A percentile compares a stretch with the other conserved stretches of the same genome.
These are phyloP conservation scores for Lumbricus terrestris DNA, from an alignment of 2,888 invertebrate species.

Conservation along the genomic window DNA sequence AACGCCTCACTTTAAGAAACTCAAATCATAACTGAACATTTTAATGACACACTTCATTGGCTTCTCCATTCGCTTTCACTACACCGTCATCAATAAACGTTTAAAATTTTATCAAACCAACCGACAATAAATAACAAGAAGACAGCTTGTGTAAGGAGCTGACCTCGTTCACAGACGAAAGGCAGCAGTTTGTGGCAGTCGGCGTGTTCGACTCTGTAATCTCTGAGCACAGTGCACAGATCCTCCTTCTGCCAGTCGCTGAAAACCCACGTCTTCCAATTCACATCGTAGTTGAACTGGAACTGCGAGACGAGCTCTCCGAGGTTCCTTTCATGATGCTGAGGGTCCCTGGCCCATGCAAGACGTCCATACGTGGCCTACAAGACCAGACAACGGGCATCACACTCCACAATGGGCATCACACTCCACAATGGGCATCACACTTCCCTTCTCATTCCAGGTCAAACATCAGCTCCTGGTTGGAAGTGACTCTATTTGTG, in stretches of 20 bases:
- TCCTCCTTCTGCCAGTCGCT: slow-evolving; percentile 32
- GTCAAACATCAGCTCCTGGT: background rate
- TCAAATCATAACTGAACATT: too few relatives aligned
- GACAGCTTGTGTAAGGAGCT: background rate
- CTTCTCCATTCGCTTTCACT: too few relatives aligned
- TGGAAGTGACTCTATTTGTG: too few relatives aligned
- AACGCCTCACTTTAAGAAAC: too few relatives aligned
- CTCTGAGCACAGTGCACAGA: slow-evolving; percentile 38
- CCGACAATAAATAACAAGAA: background rate
- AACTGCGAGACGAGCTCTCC: slow-evolving; percentile 45
- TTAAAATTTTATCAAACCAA: too few relatives aligned
- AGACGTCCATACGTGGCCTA: slow-evolving; percentile 48
- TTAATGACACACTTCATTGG: too few relatives aligned
- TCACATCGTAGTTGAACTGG: slow-evolving; percentile 49
- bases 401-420: background rate
- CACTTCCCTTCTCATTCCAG: background rate
- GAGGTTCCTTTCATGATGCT: slow-evolving; percentile 43
- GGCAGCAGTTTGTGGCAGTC: slow-evolving; percentile 80
- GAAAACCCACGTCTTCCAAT: slow-evolving; percentile 53
- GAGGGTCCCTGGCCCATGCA: slow-evolving; percentile 46
- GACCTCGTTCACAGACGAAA: slow-evolving; percentile 80
- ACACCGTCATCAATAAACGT: too few relatives aligned
- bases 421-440: background rate
- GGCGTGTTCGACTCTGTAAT: slow-evolving; percentile 61
- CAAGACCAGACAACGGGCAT: background rate